A percentile compares a stretch with the other conserved stretches of the same genome.
Conservation (phyloP, 2,113 vertebrate species). For the Lanius collurio region DNA sequence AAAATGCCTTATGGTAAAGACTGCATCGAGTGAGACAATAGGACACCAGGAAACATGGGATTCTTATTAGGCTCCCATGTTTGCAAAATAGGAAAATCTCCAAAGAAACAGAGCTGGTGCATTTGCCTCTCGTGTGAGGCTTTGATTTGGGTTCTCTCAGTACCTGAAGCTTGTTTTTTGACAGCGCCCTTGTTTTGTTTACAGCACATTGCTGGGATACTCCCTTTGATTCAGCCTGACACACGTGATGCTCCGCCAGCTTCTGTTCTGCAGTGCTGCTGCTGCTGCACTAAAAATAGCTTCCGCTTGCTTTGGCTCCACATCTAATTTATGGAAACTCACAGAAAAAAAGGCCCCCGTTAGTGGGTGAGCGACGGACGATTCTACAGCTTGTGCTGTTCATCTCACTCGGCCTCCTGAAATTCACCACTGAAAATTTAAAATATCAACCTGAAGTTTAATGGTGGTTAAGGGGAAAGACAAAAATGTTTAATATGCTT, state of each 20-base stretch:
- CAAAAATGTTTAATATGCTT: not conserved
- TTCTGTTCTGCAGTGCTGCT: conserved; percentile 87
- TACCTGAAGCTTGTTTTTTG: conserved; percentile 78
- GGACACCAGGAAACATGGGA: not conserved
- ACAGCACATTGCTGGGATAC: conserved; percentile 89
- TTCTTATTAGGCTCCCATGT: not conserved
- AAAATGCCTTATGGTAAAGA: not conserved
- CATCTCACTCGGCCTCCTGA: not conserved
- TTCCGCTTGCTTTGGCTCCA: conserved; percentile 87
- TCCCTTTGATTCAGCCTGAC: conserved; percentile 87
- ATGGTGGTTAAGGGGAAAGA: not conserved
- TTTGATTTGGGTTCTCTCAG: conserved; percentile 33
- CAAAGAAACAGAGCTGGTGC: not conserved
- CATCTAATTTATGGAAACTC: conserved; percentile 90
- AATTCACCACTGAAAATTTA: not conserved
- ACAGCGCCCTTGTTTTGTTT: conserved; percentile 89
- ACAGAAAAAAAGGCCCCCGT: conserved; percentile 69
- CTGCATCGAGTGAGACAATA: not conserved
- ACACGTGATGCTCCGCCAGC: conserved; percentile 83
- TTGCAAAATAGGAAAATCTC: conserved; percentile 49
- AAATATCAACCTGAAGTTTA: not conserved
- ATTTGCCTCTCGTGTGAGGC: not conserved
- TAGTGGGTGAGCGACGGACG: conserved; percentile 69
- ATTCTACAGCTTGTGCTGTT: conserved; percentile 13
- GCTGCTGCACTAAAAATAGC: conserved; percentile 88